phyloP scores from a whole-genome alignment of 2,797 vertebrate species.

The Hoplostethus mediterraneus region DNA sequence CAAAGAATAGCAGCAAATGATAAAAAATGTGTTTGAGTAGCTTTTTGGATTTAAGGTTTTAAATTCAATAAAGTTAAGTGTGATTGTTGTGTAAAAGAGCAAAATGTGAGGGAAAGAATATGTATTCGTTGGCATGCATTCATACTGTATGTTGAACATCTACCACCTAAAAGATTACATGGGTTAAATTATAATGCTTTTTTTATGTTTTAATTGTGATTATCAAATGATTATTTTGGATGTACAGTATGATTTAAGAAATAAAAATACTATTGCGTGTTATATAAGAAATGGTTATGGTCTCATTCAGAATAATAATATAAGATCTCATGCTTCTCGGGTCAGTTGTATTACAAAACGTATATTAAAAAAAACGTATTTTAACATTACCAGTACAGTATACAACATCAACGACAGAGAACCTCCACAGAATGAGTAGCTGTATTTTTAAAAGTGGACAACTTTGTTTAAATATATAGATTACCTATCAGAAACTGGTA shows the following conservation, averaged over 20 bases:
- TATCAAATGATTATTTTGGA: conserved; percentile 71
- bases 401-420: no score
- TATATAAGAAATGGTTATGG: conserved; percentile 43
- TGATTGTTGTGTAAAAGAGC: conserved; percentile 45
- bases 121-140: conserved; percentile 70
- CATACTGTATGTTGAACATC: conserved; percentile 61
- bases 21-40: conserved; percentile 38
- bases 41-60: conserved; percentile 53
- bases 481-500: no score
- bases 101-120: conserved; percentile 46
- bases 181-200: conserved; percentile 71
- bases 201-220: conserved; percentile 74
- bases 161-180: conserved; percentile 65
- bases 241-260: conserved; percentile 78
- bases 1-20: background rate
- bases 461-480: background rate
- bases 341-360: background rate
- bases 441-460: no score
- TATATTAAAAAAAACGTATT: no score
- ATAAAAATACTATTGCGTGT: conserved; percentile 68
- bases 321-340: background rate
- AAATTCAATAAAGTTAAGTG: conserved; percentile 33
- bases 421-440: no score
- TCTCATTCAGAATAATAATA: background rate
- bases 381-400: no score